Conservation (phyloP, 2,888 invertebrate species). For the Agrotis exclamationis region DNA sequence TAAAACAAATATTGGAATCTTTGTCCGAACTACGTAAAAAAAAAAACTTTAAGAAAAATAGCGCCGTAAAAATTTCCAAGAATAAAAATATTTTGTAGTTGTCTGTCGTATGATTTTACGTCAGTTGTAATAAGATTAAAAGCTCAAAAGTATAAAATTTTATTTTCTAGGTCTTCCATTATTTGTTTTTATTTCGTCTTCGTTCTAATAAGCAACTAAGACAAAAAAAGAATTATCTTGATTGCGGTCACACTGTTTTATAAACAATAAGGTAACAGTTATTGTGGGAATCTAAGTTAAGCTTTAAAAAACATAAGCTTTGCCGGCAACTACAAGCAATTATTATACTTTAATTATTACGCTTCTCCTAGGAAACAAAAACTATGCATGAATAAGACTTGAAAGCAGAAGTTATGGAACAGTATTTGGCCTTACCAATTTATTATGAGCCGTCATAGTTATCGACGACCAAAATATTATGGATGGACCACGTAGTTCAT, state of each 20-base stretch:
- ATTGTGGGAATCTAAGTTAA: neutral
- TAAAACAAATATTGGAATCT: conserved; percentile 39
- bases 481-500: too few relatives aligned
- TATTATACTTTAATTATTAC: too few relatives aligned
- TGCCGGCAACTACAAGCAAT: too few relatives aligned
- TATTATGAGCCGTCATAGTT: too few relatives aligned
- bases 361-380: too few relatives aligned
- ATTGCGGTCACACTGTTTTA: neutral
- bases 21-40: conserved; percentile 1
- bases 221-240: neutral
- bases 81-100: neutral
- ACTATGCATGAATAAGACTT: too few relatives aligned
- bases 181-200: neutral
- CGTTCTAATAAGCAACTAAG: neutral
- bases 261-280: neutral
- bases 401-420: too few relatives aligned
- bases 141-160: conserved; percentile 6
- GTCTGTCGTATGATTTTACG: neutral
- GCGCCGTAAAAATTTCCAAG: neutral
- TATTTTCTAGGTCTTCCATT: neutral
- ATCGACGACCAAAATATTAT: too few relatives aligned
- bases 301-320: too few relatives aligned
- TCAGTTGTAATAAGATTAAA: conserved; percentile 12
- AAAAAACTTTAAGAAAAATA: neutral
- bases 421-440: too few relatives aligned